Conservation (phyloP, 2,797 vertebrate species). For the Mormyrus proboscirostris region DNA sequence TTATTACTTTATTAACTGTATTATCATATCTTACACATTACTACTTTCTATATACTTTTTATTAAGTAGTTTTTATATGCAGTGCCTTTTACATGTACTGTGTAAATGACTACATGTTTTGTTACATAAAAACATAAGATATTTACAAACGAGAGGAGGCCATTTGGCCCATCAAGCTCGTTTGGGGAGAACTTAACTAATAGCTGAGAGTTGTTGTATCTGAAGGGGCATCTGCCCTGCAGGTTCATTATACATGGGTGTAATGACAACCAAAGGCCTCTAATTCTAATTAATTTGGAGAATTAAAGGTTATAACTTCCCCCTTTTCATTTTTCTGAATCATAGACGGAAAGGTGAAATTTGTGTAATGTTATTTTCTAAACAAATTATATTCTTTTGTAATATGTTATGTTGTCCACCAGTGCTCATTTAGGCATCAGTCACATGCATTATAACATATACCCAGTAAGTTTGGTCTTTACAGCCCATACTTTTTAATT, state of each 20-base stretch:
- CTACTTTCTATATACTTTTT: not conserved
- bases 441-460: not conserved
- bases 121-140: not conserved
- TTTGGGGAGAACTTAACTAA: not conserved
- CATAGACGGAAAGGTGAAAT: not conserved
- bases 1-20: not conserved
- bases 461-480: not conserved
- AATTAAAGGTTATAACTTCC: not conserved
- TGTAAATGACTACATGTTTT: not conserved
- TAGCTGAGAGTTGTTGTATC: not conserved
- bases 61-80: not conserved
- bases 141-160: not conserved
- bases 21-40: not conserved
- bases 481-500: not conserved
- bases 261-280: not conserved
- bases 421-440: not conserved
- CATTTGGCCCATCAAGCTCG: not conserved
- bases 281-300: not conserved
- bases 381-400: not conserved
- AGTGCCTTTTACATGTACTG: not conserved
- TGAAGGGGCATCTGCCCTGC: not conserved
- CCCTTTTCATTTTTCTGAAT: not conserved
- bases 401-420: not conserved
- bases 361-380: not conserved
- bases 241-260: not conserved